Base-by-base conservation (phyloP, 1,140 invertebrate species). In the Dendrolimus kikuchii region DNA sequence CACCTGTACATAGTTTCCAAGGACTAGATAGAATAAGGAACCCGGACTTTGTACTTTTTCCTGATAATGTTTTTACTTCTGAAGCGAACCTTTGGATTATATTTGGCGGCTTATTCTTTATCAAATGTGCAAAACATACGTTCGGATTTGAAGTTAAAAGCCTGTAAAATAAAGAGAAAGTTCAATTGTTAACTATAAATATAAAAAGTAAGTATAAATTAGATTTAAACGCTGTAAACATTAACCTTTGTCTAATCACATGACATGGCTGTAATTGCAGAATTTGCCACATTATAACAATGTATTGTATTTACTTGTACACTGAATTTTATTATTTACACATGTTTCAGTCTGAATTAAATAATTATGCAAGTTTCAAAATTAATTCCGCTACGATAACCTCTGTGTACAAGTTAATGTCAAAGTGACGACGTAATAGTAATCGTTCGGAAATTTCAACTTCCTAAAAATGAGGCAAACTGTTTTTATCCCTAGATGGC, bases 1-100 rank as follows among this genome's bases (percentile, higher is more conserved):
- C 59, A 42, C 82, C 82, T 5, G 79, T 72, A 60, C 80, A 80
- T 8, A 86, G 51, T 57, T 82, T 86, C 82, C 82, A 86, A 5
- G 82, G 82, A 52, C 74, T 80, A 63, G 62, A 79, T 50, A 73
- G 54, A 5, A 74, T 45, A 38, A 78, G 60, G 52, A 73, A 51
- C n/a, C 57, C 60, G 5, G 59, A 57, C 49, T 80, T 75, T 42
- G 67, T 10, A 62, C 65, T 68, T 60, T 76, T 78, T 50, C 75
- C 74, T 5, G 52, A 38, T 7, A 59, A 53, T 57, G 40, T 57
- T 68, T 77, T 77, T 2, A 71, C 55, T 52, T 80, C 65, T 7
- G 73, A 66, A 58, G 83, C 47, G 59, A 72, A 69, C 6, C 64
- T 57, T 68, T 77, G 79, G n/a, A 75, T 55, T 3, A 62, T 60